These are phyloP conservation scores for Sarcophaga subvicina DNA, from an alignment of 2,888 invertebrate species.

Conservation along the genomic window DNA sequence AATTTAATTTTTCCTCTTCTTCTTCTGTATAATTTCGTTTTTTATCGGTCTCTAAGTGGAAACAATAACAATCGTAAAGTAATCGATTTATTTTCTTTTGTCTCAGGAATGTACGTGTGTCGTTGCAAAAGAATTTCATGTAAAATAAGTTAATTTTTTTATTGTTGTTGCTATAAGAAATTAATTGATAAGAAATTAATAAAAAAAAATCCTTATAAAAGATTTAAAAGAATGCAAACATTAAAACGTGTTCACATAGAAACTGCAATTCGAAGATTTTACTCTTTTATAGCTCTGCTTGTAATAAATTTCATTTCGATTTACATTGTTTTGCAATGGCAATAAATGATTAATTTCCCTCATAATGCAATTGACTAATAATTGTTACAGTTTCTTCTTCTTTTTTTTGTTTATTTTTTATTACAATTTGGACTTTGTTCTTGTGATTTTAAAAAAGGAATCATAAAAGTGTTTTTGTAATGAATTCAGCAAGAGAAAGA, in stretches of 20 bases:
- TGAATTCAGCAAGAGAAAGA: too few relatives aligned
- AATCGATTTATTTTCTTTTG: slow-evolving; percentile 29
- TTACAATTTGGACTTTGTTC: slow-evolving; percentile 41
- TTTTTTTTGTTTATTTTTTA: not conserved
- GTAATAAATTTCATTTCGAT: not conserved
- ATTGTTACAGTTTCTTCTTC: slow-evolving; percentile 5
- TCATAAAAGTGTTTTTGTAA: not conserved
- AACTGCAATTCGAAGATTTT: not conserved
- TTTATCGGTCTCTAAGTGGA: slow-evolving; percentile 33
- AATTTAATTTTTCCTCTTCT: not conserved
- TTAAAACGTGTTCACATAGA: not conserved
- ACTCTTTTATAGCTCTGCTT: slow-evolving; percentile 20
- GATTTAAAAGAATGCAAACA: slow-evolving; percentile 30
- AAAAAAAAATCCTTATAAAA: slow-evolving; percentile 28
- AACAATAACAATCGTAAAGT: slow-evolving; percentile 37
- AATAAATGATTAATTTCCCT: not conserved
- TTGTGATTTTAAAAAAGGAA: not conserved
- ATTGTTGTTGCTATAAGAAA: not conserved
- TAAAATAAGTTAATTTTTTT: not conserved
- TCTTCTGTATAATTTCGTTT: not conserved
- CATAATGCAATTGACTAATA: slow-evolving; percentile 25
- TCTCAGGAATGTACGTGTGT: not conserved
- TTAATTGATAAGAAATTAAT: slow-evolving; percentile 51
- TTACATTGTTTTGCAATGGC: not conserved
- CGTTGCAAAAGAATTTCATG: not conserved